A percentile compares a stretch with the other conserved stretches of the same genome.
These are phyloP conservation scores for Nylanderia fulva DNA, from an alignment of 1,140 invertebrate genomes.

Conservation along the genomic window DNA sequence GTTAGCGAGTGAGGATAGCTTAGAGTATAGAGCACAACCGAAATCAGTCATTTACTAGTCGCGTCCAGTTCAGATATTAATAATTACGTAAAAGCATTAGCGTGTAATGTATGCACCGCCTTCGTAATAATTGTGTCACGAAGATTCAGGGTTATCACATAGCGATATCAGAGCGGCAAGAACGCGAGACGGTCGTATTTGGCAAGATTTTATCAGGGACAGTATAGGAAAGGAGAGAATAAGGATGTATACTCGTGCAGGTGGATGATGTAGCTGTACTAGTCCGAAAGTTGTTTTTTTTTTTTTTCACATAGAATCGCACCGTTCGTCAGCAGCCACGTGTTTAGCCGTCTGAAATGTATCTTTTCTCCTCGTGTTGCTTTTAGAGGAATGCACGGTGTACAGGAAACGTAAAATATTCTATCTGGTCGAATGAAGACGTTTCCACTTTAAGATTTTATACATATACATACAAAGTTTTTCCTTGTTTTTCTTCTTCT, in stretches of 20 bases:
- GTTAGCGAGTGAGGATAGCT: slow-evolving; percentile 39
- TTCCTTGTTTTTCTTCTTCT: neutral
- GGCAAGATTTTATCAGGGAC: slow-evolving; percentile 10
- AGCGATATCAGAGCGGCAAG: slow-evolving; percentile 25
- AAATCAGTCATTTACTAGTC: slow-evolving; percentile 86
- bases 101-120: slow-evolving; percentile 56
- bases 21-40: slow-evolving; percentile 76
- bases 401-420: slow-evolving; percentile 5
- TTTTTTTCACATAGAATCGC: slow-evolving; percentile 21
- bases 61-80: slow-evolving; percentile 80
- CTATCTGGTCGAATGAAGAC: neutral
- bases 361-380: neutral
- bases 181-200: slow-evolving; percentile 13
- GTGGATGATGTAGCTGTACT: slow-evolving; percentile 67
- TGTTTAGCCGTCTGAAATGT: neutral
- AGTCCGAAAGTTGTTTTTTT: slow-evolving; percentile 69
- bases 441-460: neutral
- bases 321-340: slow-evolving; percentile 2
- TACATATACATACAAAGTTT: neutral
- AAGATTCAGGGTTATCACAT: slow-evolving; percentile 56
- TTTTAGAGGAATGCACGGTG: neutral
- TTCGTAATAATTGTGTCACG: slow-evolving; percentile 48
- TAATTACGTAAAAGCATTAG: slow-evolving; percentile 76
- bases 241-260: neutral
- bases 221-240: neutral